Evolutionary conservation across 2,797 vertebrate genomes (phyloP).

Genomic region (Sphenodon punctatus): DNA sequence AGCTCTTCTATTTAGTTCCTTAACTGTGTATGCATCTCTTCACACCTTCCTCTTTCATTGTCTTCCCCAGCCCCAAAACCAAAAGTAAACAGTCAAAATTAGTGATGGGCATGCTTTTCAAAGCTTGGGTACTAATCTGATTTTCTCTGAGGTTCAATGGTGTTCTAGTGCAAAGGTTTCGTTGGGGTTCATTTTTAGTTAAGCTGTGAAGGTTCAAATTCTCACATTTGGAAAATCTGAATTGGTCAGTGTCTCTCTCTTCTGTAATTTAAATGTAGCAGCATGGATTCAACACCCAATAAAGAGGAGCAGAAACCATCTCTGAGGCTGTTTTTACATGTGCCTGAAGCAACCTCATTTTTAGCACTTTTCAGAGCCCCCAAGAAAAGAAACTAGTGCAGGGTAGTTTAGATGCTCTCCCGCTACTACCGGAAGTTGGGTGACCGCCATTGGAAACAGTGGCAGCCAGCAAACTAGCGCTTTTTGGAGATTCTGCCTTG

Average conservation of each 20-base stretch:
- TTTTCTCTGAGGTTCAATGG: not conserved
- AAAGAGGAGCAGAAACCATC: conserved; percentile 38
- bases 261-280: conserved; percentile 36
- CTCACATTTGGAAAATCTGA: conserved; percentile 44
- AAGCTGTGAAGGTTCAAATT: not conserved
- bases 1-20: no score
- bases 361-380: no score
- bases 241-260: conserved; percentile 55
- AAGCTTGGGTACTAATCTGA: conserved; percentile 9
- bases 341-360: no score
- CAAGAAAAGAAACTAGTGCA: no score
- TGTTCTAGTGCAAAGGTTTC: conserved; percentile 17
- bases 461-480: no score
- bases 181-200: not conserved
- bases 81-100: conserved; percentile 38
- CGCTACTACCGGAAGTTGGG: no score
- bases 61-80: not conserved
- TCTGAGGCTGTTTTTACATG: conserved; percentile 26
- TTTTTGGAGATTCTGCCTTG: no score
- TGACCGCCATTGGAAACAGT: no score
- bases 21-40: no score
- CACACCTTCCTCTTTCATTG: not conserved
- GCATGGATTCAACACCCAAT: conserved; percentile 22
- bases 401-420: no score
- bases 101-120: not conserved